Evolutionary conservation across 1,140 invertebrate species (phyloP).

Genomic region (Steinernema feltiae): DNA sequence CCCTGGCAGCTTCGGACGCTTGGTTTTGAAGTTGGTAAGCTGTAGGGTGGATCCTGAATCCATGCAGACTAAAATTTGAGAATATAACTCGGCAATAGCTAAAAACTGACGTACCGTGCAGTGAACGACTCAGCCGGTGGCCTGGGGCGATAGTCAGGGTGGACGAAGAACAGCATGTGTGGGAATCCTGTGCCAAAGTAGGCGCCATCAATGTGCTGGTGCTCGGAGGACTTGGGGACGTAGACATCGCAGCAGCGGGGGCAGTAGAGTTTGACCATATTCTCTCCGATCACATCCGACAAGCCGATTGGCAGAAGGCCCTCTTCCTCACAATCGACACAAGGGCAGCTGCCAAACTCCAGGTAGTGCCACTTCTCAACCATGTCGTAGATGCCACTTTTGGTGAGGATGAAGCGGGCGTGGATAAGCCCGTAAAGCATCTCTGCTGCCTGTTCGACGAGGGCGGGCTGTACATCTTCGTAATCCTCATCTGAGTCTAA

Average conservation of each 20-base stretch:
- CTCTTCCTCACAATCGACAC: conserved; percentile 89
- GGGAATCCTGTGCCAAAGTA: conserved; percentile 99
- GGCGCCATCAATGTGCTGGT: conserved; percentile 97
- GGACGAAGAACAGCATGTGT: conserved; percentile 99
- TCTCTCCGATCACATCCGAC: conserved; percentile 95
- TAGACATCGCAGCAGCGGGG: conserved; percentile 99
- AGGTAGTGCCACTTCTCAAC: conserved; percentile 78
- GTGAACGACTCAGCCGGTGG: neutral
- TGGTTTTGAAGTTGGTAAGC: conserved; percentile 95
- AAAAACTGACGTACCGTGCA: neutral
- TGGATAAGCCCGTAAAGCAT: conserved; percentile 99
- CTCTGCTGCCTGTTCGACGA: conserved; percentile 97
- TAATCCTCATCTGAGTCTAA: conserved; percentile 66
- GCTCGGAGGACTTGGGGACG: conserved; percentile 95
- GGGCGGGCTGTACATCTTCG: conserved; percentile 91
- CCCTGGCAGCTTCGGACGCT: conserved; percentile 53
- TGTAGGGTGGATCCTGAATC: conserved; percentile 98
- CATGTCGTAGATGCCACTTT: conserved; percentile 96
- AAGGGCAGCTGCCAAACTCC: conserved; percentile 94
- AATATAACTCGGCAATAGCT: conserved; percentile 21
- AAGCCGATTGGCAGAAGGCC: conserved; percentile 91
- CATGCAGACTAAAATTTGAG: conserved; percentile 77
- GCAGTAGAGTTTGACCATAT: conserved; percentile 99
- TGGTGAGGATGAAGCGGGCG: conserved; percentile 96
- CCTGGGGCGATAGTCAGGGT: conserved; percentile 96